Evolutionary conservation across 2,113 vertebrate genomes (phyloP).

Genomic region (Ictidomys tridecemlineatus): DNA sequence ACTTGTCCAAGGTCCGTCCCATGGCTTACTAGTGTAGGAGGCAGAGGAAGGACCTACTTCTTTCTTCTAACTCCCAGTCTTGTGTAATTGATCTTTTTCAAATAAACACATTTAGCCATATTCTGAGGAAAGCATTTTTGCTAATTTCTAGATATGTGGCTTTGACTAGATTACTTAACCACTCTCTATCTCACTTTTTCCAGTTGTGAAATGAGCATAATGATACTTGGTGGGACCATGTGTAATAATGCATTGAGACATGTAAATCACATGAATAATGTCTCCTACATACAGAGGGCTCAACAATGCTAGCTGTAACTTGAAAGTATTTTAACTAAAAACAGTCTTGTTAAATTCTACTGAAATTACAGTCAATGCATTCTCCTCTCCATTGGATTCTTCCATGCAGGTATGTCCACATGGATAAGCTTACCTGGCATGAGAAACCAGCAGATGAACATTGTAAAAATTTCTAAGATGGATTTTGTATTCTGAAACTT

Average conservation of each 20-base stretch:
- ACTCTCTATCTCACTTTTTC: neutral
- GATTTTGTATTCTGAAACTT: neutral
- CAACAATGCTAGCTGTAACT: neutral
- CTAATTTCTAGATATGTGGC: neutral
- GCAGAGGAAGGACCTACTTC: neutral
- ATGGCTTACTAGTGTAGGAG: neutral
- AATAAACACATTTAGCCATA: neutral
- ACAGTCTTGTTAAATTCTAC: neutral
- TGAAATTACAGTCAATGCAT: neutral
- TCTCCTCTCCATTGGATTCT: neutral
- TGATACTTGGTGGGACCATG: neutral
- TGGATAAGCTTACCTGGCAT: neutral
- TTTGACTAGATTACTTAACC: neutral
- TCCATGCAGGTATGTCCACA: neutral
- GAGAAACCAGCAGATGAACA: neutral
- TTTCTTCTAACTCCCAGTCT: neutral
- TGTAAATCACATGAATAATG: neutral
- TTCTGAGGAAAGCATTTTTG: neutral
- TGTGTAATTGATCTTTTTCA: neutral
- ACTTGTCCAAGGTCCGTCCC: neutral
- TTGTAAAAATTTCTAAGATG: neutral
- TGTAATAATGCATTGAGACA: neutral
- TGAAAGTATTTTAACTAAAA: slow-evolving; percentile 15
- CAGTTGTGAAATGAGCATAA: neutral
- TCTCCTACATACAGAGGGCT: neutral